These are phyloP conservation scores for Neosilurus hyrtlii DNA, from an alignment of 2,797 vertebrate genomes.

Conservation along the genomic window DNA sequence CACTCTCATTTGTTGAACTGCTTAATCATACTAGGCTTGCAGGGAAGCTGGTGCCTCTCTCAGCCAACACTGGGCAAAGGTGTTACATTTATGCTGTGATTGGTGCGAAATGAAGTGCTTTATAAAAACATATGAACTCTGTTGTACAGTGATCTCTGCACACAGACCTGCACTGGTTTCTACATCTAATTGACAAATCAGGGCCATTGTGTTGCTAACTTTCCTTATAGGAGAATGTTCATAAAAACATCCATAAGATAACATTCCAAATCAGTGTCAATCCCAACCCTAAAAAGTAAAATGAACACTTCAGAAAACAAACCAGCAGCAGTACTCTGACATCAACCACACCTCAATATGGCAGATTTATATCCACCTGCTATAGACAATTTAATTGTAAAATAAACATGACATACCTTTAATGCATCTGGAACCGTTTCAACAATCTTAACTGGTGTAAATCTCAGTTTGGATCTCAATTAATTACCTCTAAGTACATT, in stretches of 20 bases:
- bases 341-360: background rate
- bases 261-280: background rate
- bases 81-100: no score
- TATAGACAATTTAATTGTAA: background rate
- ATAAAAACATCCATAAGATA: background rate
- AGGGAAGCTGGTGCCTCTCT: no score
- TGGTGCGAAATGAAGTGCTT: no score
- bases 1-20: no score
- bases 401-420: background rate
- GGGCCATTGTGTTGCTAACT: background rate
- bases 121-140: no score
- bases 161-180: no score
- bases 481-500: background rate
- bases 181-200: no score
- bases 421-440: background rate
- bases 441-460: background rate
- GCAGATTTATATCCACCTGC: background rate
- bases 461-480: background rate
- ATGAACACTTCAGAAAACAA: background rate
- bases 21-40: no score
- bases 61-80: no score
- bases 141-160: no score
- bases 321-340: background rate
- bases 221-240: background rate
- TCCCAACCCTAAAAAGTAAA: background rate